Evolutionary conservation across 2,797 vertebrate species (phyloP), one percentile per base, ranked within the genome.

Genomic region (Myiotriccus ornatus): DNA sequence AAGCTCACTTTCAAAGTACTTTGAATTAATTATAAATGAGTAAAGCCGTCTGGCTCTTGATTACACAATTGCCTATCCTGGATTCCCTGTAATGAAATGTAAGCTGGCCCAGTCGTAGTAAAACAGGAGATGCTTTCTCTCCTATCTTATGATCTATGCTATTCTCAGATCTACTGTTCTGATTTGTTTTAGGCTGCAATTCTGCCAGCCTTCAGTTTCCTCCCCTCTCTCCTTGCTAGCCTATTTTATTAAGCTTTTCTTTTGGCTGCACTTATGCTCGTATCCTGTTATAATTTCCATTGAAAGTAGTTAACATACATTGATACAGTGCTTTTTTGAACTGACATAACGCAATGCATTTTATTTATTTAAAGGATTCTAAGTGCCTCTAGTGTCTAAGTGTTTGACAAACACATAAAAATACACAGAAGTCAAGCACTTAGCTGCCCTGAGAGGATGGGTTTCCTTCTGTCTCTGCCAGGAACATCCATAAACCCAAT

Each of bases 361-460:
- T 97, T 97, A 96, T 96, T 97, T 96, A 97, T 97, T 97, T 97
- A 95, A 95, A 95, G 82, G 92, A 37, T 87, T 95, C 86, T 96
- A 95, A 96, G 95, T 95, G 95, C 95, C 67, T 90, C 28, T 84
- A 67, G 90, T 80, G 64, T 96, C 90, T 88, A 60, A 94, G 80
- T 90, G 80, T 94, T 97, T 94, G 95, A 94, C 88, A 81, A 95
- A 93, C 82, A 88, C 90, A 92, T 87, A 94, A 94, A 96, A 94
- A 92, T 90, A 91, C 84, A 89, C 80, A 78, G 87, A 91, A 96
- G 82, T 92, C 85, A 94, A 97, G 94, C 95, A 96, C 90, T 97
- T 92, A 97, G 78, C 84, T 94, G 90, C 87, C 92, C 85, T 63
- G 65, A 90, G 90, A 92, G 87, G 68, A 69, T 91, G 75, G 20